These are phyloP conservation scores for Actinostola sp. DNA, from an alignment of 92 coral and sea anemone species.

Conservation along the genomic window DNA sequence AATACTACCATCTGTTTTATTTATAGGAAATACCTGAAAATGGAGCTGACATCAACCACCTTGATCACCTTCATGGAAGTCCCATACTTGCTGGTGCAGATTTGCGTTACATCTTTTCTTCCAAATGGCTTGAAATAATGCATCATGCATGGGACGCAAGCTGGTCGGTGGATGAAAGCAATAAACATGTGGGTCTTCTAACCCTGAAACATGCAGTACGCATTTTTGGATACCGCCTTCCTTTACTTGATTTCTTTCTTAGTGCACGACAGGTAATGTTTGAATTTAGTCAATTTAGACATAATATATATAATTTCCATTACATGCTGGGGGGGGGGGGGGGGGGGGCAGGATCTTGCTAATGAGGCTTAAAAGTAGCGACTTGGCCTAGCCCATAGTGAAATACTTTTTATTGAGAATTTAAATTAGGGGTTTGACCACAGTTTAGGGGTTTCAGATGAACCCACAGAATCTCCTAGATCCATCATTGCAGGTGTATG, in stretches of 20 bases:
- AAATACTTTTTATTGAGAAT: no score
- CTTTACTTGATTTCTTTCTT: slow-evolving; percentile 63
- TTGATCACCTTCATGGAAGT: slow-evolving; percentile 68
- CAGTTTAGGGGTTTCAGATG: no score
- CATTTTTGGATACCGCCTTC: slow-evolving; percentile 70
- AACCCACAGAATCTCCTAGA: no score
- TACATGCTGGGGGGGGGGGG: no score
- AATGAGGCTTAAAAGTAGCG: no score
- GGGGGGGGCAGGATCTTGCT: no score
- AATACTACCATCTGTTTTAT: neutral
- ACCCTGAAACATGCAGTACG: slow-evolving; percentile 51
- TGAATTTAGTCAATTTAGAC: no score
- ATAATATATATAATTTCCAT: no score
- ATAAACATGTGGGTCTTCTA: slow-evolving; percentile 74
- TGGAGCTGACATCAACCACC: slow-evolving; percentile 86
- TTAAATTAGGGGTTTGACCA: no score
- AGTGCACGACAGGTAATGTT: slow-evolving; percentile 83
- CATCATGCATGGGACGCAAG: slow-evolving; percentile 74
- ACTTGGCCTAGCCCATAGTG: no score
- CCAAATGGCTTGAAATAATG: slow-evolving; percentile 63
- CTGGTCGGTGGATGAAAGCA: slow-evolving; percentile 73
- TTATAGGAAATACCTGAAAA: slow-evolving; percentile 90
- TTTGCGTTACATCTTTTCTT: slow-evolving; percentile 56
- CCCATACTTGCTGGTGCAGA: slow-evolving; percentile 74
- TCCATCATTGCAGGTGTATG: no score